These are phyloP conservation scores for Podocnemis expansa DNA, from an alignment of 2,113 vertebrate species.

Conservation along the genomic window DNA sequence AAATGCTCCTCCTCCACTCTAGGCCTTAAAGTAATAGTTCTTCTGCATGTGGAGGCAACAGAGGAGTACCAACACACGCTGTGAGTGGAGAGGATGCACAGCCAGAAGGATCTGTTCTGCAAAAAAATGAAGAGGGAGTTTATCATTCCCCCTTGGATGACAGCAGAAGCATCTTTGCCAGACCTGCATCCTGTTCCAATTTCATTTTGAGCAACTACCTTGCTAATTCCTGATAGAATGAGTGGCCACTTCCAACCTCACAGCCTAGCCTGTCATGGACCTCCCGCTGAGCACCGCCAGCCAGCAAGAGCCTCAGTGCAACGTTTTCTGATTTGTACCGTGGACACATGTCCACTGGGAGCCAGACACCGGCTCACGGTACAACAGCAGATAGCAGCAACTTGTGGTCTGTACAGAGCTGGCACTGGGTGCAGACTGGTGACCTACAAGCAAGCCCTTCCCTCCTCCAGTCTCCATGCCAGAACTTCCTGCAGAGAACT, in stretches of 20 bases:
- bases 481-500: not conserved
- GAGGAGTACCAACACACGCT: not conserved
- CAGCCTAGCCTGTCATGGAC: not conserved
- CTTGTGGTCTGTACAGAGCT: not conserved
- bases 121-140: too few species aligned
- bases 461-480: not conserved
- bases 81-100: not conserved
- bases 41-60: accelerated
- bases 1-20: not conserved
- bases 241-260: not conserved
- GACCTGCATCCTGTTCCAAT: not conserved
- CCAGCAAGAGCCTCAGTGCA: not conserved
- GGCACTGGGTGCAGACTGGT: not conserved
- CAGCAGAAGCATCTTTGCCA: not conserved
- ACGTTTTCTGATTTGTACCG: not conserved
- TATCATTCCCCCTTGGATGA: too few species aligned
- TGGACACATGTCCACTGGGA: not conserved
- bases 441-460: not conserved
- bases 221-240: not conserved
- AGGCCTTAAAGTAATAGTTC: not conserved
- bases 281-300: not conserved
- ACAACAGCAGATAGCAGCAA: not conserved
- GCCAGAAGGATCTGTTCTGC: not conserved
- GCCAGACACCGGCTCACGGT: not conserved
- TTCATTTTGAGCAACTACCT: not conserved